Conservation (phyloP, 64 coral and sea anemone species). For the Stichodactyla mertensii region DNA sequence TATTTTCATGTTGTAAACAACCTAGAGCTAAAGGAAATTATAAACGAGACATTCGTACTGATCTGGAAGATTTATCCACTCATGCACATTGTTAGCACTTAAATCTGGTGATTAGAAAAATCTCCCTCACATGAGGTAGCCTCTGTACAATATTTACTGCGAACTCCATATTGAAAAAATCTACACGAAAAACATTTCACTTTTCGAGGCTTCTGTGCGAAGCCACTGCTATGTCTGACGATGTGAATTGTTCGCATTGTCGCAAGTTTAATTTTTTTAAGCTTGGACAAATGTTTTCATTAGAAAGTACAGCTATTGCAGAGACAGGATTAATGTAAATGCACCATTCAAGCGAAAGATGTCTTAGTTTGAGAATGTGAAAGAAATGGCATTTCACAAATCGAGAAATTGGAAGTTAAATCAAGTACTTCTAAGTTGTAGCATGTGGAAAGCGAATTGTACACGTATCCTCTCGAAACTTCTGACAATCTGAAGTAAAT, state of each 20-base stretch:
- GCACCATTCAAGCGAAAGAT: too few relatives aligned
- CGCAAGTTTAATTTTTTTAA: neutral
- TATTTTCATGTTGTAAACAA: neutral
- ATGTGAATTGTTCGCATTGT: neutral
- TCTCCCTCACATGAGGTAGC: neutral
- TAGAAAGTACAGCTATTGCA: too few relatives aligned
- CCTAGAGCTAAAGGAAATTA: neutral
- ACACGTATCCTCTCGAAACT: neutral
- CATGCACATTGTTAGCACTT: neutral
- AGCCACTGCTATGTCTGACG: neutral
- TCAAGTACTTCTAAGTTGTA: neutral
- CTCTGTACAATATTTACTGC: neutral
- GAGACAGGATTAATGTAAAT: too few relatives aligned
- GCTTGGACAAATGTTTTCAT: too few relatives aligned
- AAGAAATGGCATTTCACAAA: neutral
- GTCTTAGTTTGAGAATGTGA: neutral
- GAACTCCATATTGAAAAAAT: slow-evolving; percentile 5
- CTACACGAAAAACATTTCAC: neutral
- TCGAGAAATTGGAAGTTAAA: neutral
- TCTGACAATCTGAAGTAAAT: slow-evolving; percentile 12
- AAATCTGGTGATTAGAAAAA: neutral
- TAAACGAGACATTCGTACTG: neutral
- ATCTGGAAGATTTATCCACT: neutral
- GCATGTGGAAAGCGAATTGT: neutral
- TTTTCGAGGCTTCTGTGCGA: neutral